Evolutionary conservation across 2,113 vertebrate genomes (phyloP).

Genomic region (Gallinago paraguaiae): DNA sequence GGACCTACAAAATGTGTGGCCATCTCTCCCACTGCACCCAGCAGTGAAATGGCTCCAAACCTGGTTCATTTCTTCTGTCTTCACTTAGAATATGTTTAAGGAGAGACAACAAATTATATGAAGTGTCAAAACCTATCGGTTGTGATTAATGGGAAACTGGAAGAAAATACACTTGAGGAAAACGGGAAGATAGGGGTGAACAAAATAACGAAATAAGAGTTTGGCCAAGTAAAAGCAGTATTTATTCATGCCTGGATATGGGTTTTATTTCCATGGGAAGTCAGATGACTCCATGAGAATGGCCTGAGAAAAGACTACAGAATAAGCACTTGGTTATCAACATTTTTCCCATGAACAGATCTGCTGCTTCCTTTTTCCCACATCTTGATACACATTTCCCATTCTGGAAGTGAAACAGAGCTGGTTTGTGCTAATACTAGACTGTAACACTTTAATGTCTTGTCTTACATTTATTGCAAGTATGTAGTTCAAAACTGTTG

Average conservation of each 20-base stretch:
- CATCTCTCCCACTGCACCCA: neutral
- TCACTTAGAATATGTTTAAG: neutral
- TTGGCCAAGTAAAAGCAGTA: neutral
- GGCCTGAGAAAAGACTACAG: neutral
- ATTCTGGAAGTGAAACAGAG: neutral
- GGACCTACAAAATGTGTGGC: neutral
- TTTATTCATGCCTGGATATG: neutral
- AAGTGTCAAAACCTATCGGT: neutral
- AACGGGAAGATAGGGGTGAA: neutral
- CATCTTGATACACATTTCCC: neutral
- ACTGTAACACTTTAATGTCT: neutral
- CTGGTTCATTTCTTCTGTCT: neutral
- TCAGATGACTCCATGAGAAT: neutral
- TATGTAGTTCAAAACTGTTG: neutral
- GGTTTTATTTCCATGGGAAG: neutral
- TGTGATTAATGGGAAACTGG: neutral
- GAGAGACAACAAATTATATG: neutral
- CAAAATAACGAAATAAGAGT: neutral
- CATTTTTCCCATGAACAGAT: neutral
- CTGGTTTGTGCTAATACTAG: neutral
- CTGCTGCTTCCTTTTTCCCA: neutral
- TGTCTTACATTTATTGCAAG: neutral
- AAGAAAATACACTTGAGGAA: neutral
- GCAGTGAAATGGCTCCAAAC: neutral
- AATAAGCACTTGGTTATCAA: neutral